Conservation (phyloP, 1,140 invertebrate species). For the Brachionus rotundiformis region DNA sequence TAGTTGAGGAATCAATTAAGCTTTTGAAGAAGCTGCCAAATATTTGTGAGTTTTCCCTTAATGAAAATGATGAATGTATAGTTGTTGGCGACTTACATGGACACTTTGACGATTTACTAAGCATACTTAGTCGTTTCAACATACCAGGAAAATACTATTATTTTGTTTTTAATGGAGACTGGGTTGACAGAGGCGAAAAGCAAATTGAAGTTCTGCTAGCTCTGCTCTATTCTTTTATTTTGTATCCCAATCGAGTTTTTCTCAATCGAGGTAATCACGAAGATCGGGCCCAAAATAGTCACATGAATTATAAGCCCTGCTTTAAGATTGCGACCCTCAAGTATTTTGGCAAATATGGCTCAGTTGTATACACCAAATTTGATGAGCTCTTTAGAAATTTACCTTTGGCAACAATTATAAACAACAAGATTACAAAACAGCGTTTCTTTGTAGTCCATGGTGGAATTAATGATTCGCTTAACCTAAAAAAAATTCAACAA, state of each 20-base stretch:
- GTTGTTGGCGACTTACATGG: slow-evolving; percentile 55
- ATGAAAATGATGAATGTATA: slow-evolving; percentile 46
- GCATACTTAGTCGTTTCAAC: slow-evolving; percentile 22
- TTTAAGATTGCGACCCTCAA: slow-evolving; percentile 8
- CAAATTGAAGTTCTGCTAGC: slow-evolving; percentile 36
- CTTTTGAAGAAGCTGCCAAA: slow-evolving; percentile 12
- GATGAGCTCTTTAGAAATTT: slow-evolving; percentile 37
- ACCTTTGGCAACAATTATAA: slow-evolving; percentile 12
- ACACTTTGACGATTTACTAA: slow-evolving; percentile 35
- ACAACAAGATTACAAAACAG: slow-evolving; percentile 3
- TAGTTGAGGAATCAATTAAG: neutral
- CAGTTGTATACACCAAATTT: neutral
- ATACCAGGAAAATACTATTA: slow-evolving; percentile 35
- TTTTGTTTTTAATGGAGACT: slow-evolving; percentile 53
- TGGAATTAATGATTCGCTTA: slow-evolving; percentile 33
- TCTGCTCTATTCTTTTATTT: neutral
- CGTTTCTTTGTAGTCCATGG: slow-evolving; percentile 46
- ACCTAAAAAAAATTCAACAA: slow-evolving; percentile 23
- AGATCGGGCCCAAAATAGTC: slow-evolving; percentile 34
- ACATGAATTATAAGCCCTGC: slow-evolving; percentile 31
- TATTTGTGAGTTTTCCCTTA: slow-evolving; percentile 14
- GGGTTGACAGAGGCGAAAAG: slow-evolving; percentile 49
- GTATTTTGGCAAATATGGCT: slow-evolving; percentile 36
- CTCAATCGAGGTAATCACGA: slow-evolving; percentile 52
- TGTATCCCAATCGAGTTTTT: slow-evolving; percentile 42